phyloP scores from a whole-genome alignment of 2,888 invertebrate genomes.

The Xiphydria camelus region DNA sequence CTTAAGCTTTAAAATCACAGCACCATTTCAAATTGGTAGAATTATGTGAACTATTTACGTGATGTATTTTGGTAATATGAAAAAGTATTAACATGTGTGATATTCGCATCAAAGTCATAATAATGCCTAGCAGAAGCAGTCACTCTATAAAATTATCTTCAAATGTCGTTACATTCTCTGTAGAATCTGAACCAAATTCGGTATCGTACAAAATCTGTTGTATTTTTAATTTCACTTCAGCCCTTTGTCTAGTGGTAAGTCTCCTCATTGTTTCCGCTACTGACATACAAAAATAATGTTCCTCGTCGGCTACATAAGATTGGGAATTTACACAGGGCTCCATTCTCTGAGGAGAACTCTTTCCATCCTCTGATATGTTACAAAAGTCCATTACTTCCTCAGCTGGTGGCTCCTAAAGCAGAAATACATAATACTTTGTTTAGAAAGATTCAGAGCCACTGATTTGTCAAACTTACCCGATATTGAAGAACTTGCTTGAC shows the following conservation, averaged over 20 bases:
- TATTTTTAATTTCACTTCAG: conserved; percentile 11
- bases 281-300: conserved; percentile 16
- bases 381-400: conserved; percentile 12
- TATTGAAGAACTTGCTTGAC: conserved; percentile 2
- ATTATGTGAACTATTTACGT: too few relatives aligned
- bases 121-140: too few relatives aligned
- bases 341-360: conserved; percentile 8
- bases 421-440: too few relatives aligned
- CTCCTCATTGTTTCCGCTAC: conserved; percentile 12
- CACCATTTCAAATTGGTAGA: too few relatives aligned
- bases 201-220: conserved; percentile 15
- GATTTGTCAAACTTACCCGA: conserved; percentile 6
- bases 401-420: conserved; percentile 8
- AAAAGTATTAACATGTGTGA: too few relatives aligned
- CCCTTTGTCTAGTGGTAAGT: conserved; percentile 11
- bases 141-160: conserved; percentile 10
- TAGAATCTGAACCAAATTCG: conserved; percentile 8
- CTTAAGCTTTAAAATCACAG: too few relatives aligned
- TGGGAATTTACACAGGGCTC: conserved; percentile 12
- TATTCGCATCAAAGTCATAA: too few relatives aligned
- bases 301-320: conserved; percentile 12
- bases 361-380: conserved; percentile 7
- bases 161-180: conserved; percentile 5
- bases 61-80: too few relatives aligned
- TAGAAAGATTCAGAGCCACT: too few relatives aligned